phyloP scores from a whole-genome alignment of 1,140 invertebrate genomes.

The Pissodes strobi region DNA sequence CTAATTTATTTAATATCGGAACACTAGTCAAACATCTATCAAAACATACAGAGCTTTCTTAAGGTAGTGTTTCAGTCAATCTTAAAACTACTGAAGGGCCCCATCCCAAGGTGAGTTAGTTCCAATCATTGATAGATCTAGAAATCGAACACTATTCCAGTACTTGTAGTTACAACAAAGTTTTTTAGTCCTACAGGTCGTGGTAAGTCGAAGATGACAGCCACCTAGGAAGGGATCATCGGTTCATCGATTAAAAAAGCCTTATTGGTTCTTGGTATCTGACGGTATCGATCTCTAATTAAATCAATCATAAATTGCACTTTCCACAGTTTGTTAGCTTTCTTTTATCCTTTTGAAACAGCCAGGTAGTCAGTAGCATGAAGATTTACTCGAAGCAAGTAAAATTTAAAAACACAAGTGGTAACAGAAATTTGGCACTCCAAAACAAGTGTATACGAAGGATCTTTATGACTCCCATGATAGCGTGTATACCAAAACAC shows the following conservation, averaged over 20 bases:
- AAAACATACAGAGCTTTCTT: neutral
- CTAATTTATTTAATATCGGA: too few species aligned
- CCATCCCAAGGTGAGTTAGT: neutral
- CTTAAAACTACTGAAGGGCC: neutral
- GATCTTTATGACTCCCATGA: too few species aligned
- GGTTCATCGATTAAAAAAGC: too few species aligned
- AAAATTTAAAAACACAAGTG: conserved; percentile 5
- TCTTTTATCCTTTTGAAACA: too few species aligned
- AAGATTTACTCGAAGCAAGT: conserved; percentile 2
- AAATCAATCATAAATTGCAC: too few species aligned
- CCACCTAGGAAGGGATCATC: neutral
- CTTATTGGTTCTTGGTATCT: neutral
- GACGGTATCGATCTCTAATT: neutral
- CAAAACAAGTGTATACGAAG: too few species aligned
- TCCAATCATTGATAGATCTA: neutral
- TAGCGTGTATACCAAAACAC: neutral
- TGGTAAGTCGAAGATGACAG: neutral
- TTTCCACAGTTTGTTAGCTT: too few species aligned
- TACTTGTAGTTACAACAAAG: neutral
- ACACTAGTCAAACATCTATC: neutral
- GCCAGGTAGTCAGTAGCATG: conserved; percentile 5
- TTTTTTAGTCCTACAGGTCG: neutral
- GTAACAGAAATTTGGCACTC: conserved; percentile 8
- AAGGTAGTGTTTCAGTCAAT: too few species aligned
- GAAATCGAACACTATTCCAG: neutral